These are phyloP conservation scores for Triplophysa rosa DNA, from an alignment of 2,113 vertebrate genomes.

Conservation along the genomic window DNA sequence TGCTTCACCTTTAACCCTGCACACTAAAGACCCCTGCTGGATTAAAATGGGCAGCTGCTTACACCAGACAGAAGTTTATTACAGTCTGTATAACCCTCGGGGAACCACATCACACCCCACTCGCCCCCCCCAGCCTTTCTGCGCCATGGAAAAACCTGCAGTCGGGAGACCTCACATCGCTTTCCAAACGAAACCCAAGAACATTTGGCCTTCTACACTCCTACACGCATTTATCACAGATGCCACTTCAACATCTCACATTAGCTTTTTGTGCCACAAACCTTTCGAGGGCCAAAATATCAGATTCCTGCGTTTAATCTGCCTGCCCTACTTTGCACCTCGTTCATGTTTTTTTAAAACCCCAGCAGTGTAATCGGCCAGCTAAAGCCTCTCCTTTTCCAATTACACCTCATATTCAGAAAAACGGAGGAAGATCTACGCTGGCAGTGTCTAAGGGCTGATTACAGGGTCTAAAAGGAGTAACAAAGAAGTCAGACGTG, in stretches of 20 bases:
- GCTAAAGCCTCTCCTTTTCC: constrained; percentile 29
- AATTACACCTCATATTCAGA: constrained; percentile 9
- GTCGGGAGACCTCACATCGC: not conserved
- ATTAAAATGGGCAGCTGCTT: not conserved
- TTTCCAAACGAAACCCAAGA: not conserved
- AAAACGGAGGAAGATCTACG: constrained; percentile 1
- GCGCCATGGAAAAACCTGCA: not conserved
- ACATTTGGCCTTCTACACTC: not conserved
- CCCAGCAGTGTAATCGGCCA: not conserved
- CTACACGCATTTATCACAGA: not conserved
- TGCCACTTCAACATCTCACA: not conserved
- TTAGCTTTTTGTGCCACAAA: not conserved
- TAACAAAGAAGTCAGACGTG: constrained; percentile 25
- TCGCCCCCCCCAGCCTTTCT: not conserved
- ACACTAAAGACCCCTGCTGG: not conserved
- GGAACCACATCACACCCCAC: not conserved
- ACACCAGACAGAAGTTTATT: constrained; percentile 25
- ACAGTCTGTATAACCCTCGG: not conserved
- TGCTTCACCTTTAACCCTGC: constrained; percentile 14
- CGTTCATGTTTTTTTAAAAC: not conserved
- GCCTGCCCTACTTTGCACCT: not conserved
- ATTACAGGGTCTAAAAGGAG: not conserved
- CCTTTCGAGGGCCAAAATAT: not conserved
- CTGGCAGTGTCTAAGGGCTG: constrained; percentile 16
- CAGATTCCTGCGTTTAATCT: not conserved